phyloP scores from a whole-genome alignment of 2,888 invertebrate species.

The Eilema sororculum region DNA sequence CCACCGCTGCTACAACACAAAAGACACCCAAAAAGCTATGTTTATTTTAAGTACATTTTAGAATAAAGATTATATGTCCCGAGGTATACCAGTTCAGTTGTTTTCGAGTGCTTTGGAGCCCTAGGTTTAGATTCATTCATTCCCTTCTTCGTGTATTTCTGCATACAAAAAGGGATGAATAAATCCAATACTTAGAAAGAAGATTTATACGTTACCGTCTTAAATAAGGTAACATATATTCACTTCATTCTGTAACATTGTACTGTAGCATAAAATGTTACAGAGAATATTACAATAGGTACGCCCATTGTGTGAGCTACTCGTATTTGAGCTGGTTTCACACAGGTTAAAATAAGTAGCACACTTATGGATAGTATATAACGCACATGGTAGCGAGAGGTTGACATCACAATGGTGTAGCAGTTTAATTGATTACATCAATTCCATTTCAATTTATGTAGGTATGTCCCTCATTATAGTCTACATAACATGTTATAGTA shows the following conservation, averaged over 20 bases:
- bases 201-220: constrained; percentile 1
- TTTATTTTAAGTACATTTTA: no score
- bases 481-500: no score
- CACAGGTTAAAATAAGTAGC: background rate
- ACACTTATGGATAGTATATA: background rate
- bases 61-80: no score
- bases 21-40: no score
- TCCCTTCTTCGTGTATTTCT: background rate
- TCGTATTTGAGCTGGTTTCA: background rate
- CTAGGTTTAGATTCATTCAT: background rate
- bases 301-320: background rate
- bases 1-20: no score
- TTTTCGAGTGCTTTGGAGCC: no score
- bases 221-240: background rate
- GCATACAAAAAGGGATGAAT: background rate
- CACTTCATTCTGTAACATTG: background rate
- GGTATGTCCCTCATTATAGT: background rate
- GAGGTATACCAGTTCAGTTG: no score
- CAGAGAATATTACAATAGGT: background rate
- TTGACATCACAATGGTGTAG: background rate
- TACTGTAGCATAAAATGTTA: constrained; percentile 2
- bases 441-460: background rate
- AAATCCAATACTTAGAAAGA: background rate
- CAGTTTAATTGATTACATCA: background rate
- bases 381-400: background rate